Conservation (phyloP, 2,888 invertebrate species). For the Aelia acuminata region DNA sequence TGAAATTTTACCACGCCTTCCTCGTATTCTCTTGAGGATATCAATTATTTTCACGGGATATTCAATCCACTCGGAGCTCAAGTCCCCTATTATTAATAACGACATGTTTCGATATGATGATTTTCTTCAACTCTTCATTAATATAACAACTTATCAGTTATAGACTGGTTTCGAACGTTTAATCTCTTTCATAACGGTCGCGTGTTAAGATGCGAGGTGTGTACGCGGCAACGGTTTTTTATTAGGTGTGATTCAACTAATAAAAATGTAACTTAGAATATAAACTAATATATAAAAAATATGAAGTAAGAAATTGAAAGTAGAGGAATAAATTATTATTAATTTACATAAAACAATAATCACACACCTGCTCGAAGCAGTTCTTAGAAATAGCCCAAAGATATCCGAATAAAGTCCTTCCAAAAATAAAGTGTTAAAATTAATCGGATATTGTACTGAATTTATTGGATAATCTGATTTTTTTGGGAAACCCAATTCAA, state of each 20-base stretch:
- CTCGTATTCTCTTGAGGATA: conserved; percentile 36
- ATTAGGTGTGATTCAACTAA: too few relatives aligned
- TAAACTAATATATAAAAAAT: too few relatives aligned
- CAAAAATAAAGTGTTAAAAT: too few relatives aligned
- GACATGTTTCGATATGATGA: background rate
- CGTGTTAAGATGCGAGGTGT: background rate
- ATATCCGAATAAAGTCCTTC: too few relatives aligned
- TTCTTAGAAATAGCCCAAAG: too few relatives aligned
- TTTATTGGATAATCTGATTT: too few relatives aligned
- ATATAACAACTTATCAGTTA: conserved; percentile 23
- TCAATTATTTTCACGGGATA: conserved; percentile 49
- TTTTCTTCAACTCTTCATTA: conserved; percentile 25
- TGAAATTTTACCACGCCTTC: conserved; percentile 48
- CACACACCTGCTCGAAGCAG: too few relatives aligned
- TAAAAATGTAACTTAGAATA: too few relatives aligned
- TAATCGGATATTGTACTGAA: too few relatives aligned
- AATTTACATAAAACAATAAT: too few relatives aligned
- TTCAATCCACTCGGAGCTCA: conserved; percentile 12
- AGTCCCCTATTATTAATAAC: conserved; percentile 28
- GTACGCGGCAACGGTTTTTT: background rate
- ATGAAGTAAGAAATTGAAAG: background rate
- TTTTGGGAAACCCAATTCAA: too few relatives aligned
- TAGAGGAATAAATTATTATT: background rate
- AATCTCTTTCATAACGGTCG: background rate
- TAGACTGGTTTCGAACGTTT: background rate